These are phyloP conservation scores for Caenorhabditis sp. DNA, from an alignment of 2,888 invertebrate species.

Conservation along the genomic window DNA sequence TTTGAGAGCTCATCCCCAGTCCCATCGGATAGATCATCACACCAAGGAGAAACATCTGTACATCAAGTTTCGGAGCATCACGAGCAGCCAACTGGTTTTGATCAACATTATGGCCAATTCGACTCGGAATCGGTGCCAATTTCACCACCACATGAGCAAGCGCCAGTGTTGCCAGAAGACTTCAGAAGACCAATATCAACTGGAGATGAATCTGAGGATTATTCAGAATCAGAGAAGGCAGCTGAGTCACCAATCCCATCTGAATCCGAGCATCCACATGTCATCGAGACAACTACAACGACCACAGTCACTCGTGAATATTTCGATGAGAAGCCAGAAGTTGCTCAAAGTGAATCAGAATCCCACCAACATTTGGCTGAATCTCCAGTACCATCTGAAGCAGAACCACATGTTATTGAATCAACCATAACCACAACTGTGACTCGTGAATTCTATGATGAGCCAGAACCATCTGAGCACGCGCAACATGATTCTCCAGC, in stretches of 20 bases:
- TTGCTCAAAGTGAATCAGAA: no score
- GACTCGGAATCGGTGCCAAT: no score
- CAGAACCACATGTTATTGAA: neutral
- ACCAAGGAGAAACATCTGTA: neutral
- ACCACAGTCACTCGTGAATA: constrained; percentile 5
- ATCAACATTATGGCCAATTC: neutral
- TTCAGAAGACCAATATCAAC: no score
- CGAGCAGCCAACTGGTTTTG: neutral
- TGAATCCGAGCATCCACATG: constrained; percentile 12
- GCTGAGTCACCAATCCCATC: constrained; percentile 11
- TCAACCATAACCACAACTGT: constrained; percentile 9
- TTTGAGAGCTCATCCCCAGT: neutral
- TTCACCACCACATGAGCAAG: no score
- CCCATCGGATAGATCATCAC: no score
- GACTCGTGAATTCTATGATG: constrained; percentile 10
- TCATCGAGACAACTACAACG: constrained; percentile 14
- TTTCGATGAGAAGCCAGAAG: neutral
- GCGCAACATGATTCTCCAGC: no score
- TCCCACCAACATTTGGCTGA: constrained; percentile 4
- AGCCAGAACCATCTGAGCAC: no score
- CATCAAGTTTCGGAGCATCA: neutral
- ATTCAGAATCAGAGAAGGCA: no score
- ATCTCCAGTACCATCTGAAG: constrained; percentile 22
- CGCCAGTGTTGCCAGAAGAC: no score
- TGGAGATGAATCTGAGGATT: no score